A percentile compares a stretch with the other conserved stretches of the same genome.
phyloP scores from a whole-genome alignment of 2,888 invertebrate genomes.

The Sipunculus nudus region DNA sequence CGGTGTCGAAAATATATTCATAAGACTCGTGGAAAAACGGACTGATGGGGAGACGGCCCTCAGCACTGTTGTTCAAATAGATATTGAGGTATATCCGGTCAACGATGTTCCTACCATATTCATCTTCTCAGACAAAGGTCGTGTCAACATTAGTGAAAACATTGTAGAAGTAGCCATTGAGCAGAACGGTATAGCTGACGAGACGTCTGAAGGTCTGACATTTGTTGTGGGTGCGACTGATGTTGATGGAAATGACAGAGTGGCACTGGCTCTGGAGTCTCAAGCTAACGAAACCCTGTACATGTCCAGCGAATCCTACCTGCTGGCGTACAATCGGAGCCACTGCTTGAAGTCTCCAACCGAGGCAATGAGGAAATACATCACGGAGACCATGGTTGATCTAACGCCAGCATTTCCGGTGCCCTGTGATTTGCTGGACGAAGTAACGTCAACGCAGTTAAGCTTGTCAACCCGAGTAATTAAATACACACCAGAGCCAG shows the following conservation, averaged over 20 bases:
- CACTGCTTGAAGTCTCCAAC: not conserved
- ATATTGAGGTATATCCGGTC: not conserved
- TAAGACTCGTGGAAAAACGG: not conserved
- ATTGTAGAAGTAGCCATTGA: not conserved
- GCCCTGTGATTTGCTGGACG: no score
- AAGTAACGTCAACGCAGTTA: no score
- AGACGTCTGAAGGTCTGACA: not conserved
- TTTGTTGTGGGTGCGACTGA: not conserved
- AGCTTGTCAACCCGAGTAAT: not conserved
- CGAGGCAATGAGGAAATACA: not conserved
- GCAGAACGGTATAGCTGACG: not conserved
- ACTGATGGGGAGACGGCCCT: not conserved
- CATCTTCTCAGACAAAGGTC: not conserved
- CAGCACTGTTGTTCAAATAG: not conserved
- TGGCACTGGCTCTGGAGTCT: not conserved
- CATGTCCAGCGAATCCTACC: not conserved
- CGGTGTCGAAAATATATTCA: not conserved
- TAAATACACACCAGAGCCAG: not conserved
- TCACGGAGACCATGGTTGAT: no score
- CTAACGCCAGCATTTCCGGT: no score
- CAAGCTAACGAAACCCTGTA: not conserved
- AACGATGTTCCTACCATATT: not conserved
- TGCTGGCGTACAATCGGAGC: not conserved
- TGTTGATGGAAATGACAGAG: not conserved
- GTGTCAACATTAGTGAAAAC: not conserved